These are phyloP conservation scores for Hippoglossus hippoglossus DNA, from an alignment of 2,797 vertebrate genomes.

Conservation along the genomic window DNA sequence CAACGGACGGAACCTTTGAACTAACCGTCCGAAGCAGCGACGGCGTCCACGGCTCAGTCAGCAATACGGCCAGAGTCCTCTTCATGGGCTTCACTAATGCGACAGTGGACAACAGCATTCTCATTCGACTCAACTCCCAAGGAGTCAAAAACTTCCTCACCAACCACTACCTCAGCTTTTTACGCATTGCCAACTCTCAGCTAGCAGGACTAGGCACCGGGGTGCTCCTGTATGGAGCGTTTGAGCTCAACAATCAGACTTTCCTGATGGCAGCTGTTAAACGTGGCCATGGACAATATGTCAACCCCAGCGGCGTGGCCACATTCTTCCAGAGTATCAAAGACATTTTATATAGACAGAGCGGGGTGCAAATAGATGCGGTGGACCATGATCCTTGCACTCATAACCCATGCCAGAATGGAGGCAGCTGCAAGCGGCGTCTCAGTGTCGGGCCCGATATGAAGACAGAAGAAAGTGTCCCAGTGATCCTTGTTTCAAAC, in stretches of 20 bases:
- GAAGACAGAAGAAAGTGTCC: conserved; percentile 89
- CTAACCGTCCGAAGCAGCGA: conserved; percentile 91
- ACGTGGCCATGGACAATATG: conserved; percentile 89
- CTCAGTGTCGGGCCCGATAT: conserved; percentile 86
- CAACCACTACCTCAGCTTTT: conserved; percentile 94
- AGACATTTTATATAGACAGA: conserved; percentile 92
- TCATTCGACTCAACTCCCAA: conserved; percentile 88
- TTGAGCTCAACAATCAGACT: conserved; percentile 91
- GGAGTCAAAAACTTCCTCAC: conserved; percentile 89
- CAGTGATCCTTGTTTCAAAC: conserved; percentile 92
- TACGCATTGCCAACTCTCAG: conserved; percentile 93
- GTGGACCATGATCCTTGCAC: conserved; percentile 95
- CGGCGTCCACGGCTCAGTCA: conserved; percentile 91
- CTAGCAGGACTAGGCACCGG: conserved; percentile 93
- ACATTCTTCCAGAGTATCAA: conserved; percentile 99
- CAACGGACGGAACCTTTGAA: conserved; percentile 94
- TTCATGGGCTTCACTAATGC: conserved; percentile 91
- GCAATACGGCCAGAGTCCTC: conserved; percentile 89
- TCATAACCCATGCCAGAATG: conserved; percentile 93
- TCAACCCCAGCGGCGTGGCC: conserved; percentile 93
- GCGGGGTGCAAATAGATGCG: conserved; percentile 92
- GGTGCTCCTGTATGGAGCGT: conserved; percentile 91
- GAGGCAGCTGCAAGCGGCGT: conserved; percentile 92
- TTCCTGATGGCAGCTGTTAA: conserved; percentile 93
- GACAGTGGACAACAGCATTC: conserved; percentile 95